Evolutionary conservation across 2,888 invertebrate species (phyloP), one percentile per base, ranked within the genome.

Genomic region (Rotaria magnacalcarata): DNA sequence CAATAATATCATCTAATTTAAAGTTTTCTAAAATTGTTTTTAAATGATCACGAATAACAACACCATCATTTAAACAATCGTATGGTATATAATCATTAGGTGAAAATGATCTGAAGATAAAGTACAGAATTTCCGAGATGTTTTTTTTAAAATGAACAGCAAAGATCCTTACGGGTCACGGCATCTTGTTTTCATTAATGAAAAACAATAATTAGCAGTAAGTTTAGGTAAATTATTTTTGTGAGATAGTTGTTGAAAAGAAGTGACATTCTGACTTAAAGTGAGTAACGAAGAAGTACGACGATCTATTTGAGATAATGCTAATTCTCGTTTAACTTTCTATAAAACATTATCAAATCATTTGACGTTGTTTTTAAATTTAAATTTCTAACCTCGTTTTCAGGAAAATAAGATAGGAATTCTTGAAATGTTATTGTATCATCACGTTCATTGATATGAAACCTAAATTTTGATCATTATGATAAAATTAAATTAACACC

Each of bases 391-490:
- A 86, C 86, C 52, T 85, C 85, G 41, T 86, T 86, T 14, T 58
- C 11, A 0, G 75, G 47, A 60, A 86, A 86, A 34, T 50, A 85
- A 50, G 60, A 60, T 19, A 86, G 67, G 41, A 86, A 86, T 43
- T 86, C 86, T 19, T 86, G 85, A n/a, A 86, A 86, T 58, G 85
- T 80, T 43, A 86, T 86, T 2, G 85, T 84, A 43, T 84, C 60
- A 41, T 60, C 80, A 19, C 80, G 80, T 11, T 80, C 80, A 47
- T n/a, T n/a, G 43, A 80, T 47, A 10, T 47, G 47, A 47, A 80
- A 80, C 43, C 80, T 80, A 80, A 80, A 80, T 11, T 24, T 41
- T 16, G 8, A 34, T 67, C 2, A 34, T 67, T 27, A 67, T 67
- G 7, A 5, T 14, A 67, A 60, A 86, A 27, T 19, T 34, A 27